A percentile compares a stretch with the other conserved stretches of the same genome.
These are phyloP conservation scores for Balaenoptera acutorostrata DNA, from an alignment of 2,113 vertebrate genomes.

Conservation along the genomic window DNA sequence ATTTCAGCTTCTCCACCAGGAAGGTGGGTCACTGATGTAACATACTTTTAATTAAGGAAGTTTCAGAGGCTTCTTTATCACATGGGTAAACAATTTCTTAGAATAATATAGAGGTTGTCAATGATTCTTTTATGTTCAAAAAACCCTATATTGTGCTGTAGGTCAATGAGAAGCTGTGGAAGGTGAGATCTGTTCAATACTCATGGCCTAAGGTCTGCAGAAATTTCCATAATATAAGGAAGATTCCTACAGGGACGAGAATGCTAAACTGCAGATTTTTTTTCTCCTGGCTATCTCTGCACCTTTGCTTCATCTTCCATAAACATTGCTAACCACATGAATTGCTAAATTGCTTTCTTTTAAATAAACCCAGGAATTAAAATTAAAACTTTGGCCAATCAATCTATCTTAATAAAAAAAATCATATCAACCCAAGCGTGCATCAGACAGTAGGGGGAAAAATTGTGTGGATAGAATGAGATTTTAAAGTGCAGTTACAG, in stretches of 20 bases:
- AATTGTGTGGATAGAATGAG: background rate
- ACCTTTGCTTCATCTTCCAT: conserved; percentile 54
- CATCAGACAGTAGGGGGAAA: background rate
- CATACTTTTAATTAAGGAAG: conserved; percentile 73
- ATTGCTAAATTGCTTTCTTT: conserved; percentile 31
- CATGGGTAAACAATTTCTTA: conserved; percentile 76
- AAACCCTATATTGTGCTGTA: conserved; percentile 74
- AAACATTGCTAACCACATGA: conserved; percentile 49
- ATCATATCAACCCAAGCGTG: background rate
- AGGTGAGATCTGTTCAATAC: conserved; percentile 84
- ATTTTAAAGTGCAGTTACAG: conserved; percentile 46
- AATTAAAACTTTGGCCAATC: conserved; percentile 52
- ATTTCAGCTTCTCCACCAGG: conserved; percentile 41
- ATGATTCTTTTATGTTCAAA: conserved; percentile 84
- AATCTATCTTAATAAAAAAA: conserved; percentile 55
- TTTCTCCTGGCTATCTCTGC: conserved; percentile 67
- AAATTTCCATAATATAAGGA: conserved; percentile 84
- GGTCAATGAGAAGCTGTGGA: conserved; percentile 82
- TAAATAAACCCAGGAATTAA: conserved; percentile 6
- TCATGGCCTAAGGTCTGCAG: conserved; percentile 81
- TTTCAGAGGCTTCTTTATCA: conserved; percentile 70
- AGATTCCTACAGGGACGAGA: conserved; percentile 77
- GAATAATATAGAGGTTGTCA: conserved; percentile 78
- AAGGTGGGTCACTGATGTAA: conserved; percentile 60
- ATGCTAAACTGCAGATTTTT: conserved; percentile 63